Base-by-base conservation (phyloP, 2,113 vertebrate genomes). In the Halichoerus grypus region DNA sequence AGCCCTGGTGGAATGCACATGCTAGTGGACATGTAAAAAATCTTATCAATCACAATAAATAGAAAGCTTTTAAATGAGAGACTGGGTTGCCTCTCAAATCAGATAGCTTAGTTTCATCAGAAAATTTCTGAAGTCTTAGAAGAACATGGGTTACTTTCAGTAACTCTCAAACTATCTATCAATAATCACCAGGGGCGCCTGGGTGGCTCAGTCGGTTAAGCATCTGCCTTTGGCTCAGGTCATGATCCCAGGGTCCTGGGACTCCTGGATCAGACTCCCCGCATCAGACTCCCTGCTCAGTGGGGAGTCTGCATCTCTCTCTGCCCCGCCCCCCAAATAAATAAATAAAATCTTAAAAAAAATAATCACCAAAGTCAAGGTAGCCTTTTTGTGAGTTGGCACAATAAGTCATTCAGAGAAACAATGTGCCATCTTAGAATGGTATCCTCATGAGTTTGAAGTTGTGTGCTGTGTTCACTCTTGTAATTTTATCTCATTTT, bases 341-440 rank as follows among this genome's bases (percentile, higher is more conserved):
- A 33, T 65, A 51, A 51, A 51, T 51, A 51, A 51, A 51, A 46
- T 46, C 46, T 46, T 51, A 51, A 3, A 65, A 65, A 65, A 26
- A 69, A 11, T 33, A 83, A 19, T 6, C 3, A 8, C 13, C 12
- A 57, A 83, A 72, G 36, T 36, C 15, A 49, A 84, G 28, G 9
- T 8, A 55, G 9, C 3, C 7, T 42, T 53, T 81, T 36, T 67
- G 16, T 67, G 57, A 42, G 10, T 55, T 46, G 9, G 28, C 16
- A 33, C 3, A n/a, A 81, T 69, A 81, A 87, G 3, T 5, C 19
- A 31, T 39, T 81, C 19, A 5, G 55, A 53, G 42, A 80, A 71
- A 21, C 21, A 11, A 11, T 0, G 5, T 0, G 7, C 18, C 9
- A 26, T 77, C 11, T 21, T 46, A 77, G 7, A 9, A 21, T 16